Evolutionary conservation across 2,797 vertebrate species (phyloP), one percentile per base, ranked within the genome.

Genomic region (Cirrhinus molitorella): DNA sequence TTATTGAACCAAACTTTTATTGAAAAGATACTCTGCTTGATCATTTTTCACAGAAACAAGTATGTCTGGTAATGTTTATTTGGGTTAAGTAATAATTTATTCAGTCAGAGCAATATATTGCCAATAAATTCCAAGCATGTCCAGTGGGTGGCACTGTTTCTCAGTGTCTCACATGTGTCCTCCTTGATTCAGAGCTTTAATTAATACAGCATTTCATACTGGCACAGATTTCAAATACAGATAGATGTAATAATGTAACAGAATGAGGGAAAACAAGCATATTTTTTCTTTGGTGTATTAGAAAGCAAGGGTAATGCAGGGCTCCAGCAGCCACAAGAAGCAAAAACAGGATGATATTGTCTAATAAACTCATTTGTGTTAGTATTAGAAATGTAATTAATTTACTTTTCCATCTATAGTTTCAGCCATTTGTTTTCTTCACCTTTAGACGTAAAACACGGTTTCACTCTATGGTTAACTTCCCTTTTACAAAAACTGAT

Each of bases 71-170:
- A 63, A 23, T 80, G 43, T 79, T 78, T 79, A 14, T 21, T 49
- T 23, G 51, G 21, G 25, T 79, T 78, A 74, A 37, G 79, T 19
- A n/a, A 59, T 68, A 17, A 67, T 82, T 83, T 83, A 84, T 84
- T 68, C 61, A 75, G 40, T 67, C 45, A 79, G 31, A 66, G 31
- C 40, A 74, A 53, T 82, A 63, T 71, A 80, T 43, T 80, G 34
- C 49, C 40, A 74, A 53, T 82, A 63, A 75, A 80, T 43, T 80
- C 25, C 49, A 67, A 66, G 67, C 77, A 78, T 47, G 45, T 85
- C 84, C 75, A 81, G 84, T 16, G 31, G 79, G 82, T 83, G 79
- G 87, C 81, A 59, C 85, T 81, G 77, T 79, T 74, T 83, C 72
- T 8, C 76, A 47, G 55, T 67, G 37, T 86, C 25, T 71, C 37